Conservation (phyloP, 2,797 vertebrate species). For the Benthosema pterotum region DNA sequence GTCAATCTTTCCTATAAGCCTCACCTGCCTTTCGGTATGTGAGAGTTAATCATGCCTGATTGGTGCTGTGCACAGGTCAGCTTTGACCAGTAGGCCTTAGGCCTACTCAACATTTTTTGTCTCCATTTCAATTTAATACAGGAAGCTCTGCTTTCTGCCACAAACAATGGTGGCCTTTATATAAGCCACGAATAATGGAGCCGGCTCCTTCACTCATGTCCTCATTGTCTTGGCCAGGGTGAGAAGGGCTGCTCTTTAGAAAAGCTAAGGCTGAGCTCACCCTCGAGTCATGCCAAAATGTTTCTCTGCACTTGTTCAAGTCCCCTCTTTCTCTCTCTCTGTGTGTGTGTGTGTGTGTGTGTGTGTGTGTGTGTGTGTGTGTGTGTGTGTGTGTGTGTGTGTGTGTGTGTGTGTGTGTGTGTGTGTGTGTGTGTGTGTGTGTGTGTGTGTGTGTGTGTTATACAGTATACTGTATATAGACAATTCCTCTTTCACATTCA, state of each 20-base stretch:
- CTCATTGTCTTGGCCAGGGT: constrained; percentile 73
- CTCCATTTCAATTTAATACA: neutral
- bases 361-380: too few relatives aligned
- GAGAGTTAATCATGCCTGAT: constrained; percentile 32
- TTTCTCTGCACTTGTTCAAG: constrained; percentile 38
- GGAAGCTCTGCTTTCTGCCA: constrained; percentile 41
- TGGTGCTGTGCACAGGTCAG: constrained; percentile 32
- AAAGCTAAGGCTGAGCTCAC: constrained; percentile 66
- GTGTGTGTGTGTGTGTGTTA: too few relatives aligned
- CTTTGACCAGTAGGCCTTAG: constrained; percentile 37
- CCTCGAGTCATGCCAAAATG: constrained; percentile 67
- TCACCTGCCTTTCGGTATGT: constrained; percentile 38
- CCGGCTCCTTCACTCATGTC: constrained; percentile 71
- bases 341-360: too few relatives aligned
- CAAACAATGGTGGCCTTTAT: constrained; percentile 68
- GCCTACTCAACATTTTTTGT: constrained; percentile 30
- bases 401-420: too few relatives aligned
- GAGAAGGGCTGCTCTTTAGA: constrained; percentile 76
- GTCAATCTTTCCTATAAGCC: neutral
- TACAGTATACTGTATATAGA: too few relatives aligned
- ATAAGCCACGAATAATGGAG: constrained; percentile 56
- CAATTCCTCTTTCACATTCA: constrained; percentile 4
- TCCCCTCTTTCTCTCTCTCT: constrained; percentile 1
- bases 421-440: too few relatives aligned
- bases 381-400: too few relatives aligned